Evolutionary conservation across 92 coral and sea anemone species (phyloP).

Genomic region (Zoanthus gigantus): DNA sequence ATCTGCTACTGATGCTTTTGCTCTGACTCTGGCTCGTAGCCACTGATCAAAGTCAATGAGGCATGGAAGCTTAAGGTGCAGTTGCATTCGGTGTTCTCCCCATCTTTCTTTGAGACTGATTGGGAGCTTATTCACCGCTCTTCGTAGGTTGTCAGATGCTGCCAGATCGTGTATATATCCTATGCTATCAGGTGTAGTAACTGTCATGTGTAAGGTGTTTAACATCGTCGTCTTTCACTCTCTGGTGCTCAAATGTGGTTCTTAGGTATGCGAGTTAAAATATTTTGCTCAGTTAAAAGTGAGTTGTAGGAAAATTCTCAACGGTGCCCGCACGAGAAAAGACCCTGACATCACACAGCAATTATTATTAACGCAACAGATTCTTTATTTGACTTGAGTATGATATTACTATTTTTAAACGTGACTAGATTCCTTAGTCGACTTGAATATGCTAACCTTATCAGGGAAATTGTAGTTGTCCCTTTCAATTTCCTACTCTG

Average conservation of each 20-base stretch:
- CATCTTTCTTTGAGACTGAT: conserved; percentile 44
- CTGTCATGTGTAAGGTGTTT: neutral
- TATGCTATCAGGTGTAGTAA: conserved; percentile 46
- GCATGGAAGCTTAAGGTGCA: conserved; percentile 32
- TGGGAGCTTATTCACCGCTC: conserved; percentile 60
- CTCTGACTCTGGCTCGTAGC: conserved; percentile 59
- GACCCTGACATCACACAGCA: neutral
- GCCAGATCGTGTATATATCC: conserved; percentile 50
- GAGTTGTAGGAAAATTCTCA: neutral
- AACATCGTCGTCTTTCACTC: too few species aligned
- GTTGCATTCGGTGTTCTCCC: conserved; percentile 54
- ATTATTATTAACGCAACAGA: neutral
- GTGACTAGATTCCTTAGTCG: neutral
- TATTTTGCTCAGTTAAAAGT: neutral
- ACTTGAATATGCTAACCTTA: conserved; percentile 2
- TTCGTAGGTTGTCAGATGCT: conserved; percentile 57
- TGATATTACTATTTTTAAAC: neutral
- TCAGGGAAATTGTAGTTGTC: neutral
- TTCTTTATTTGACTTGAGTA: conserved; percentile 10
- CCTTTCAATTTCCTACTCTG: neutral
- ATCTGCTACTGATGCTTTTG: conserved; percentile 47
- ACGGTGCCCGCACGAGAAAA: neutral
- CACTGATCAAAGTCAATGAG: conserved; percentile 49
- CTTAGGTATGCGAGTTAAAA: neutral
- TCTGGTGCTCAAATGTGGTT: too few species aligned